phyloP scores from a whole-genome alignment of 2,113 vertebrate genomes.

The Dicerorhinus sumatrensis region DNA sequence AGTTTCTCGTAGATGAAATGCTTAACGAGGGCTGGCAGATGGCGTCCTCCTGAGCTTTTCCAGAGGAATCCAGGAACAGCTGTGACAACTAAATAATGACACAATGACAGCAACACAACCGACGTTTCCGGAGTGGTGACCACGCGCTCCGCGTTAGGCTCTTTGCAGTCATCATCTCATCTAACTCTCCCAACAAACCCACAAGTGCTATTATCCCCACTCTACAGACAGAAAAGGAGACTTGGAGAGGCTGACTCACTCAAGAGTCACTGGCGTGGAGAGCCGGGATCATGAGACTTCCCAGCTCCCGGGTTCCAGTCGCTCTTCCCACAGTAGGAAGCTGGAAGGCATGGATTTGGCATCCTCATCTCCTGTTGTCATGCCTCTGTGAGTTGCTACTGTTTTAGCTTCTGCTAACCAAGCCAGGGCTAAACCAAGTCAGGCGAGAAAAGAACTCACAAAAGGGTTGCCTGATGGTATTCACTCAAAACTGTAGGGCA shows the following conservation, averaged over 20 bases:
- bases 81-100: not conserved
- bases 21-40: no score
- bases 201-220: not conserved
- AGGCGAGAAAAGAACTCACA: not conserved
- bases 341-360: not conserved
- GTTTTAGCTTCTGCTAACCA: not conserved
- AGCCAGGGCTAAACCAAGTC: not conserved
- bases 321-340: not conserved
- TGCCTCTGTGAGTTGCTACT: not conserved
- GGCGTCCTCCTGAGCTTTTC: not conserved
- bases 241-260: not conserved
- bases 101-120: not conserved
- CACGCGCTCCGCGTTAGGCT: fast-evolving
- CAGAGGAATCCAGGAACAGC: not conserved
- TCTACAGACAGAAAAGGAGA: not conserved
- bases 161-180: not conserved
- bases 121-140: not conserved
- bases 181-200: not conserved
- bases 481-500: not conserved
- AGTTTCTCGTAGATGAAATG: not conserved
- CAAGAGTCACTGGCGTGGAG: fast-evolving
- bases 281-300: no score
- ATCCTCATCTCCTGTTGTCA: not conserved
- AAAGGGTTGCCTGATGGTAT: not conserved
- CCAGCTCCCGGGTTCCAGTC: fast-evolving